phyloP scores from a whole-genome alignment of 2,113 vertebrate genomes.

The Gymnarchus niloticus region DNA sequence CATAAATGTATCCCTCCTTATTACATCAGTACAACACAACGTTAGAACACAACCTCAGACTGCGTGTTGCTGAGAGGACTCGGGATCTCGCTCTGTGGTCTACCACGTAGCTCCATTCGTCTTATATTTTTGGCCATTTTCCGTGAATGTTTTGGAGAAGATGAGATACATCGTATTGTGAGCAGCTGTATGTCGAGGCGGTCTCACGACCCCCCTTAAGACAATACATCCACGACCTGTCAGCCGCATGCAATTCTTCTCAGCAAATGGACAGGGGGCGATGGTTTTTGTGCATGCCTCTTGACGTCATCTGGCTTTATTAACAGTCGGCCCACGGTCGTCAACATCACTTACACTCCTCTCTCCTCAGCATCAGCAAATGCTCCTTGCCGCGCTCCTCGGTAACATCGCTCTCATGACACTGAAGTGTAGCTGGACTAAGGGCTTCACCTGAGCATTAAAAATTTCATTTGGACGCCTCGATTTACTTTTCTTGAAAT shows the following conservation, averaged over 20 bases:
- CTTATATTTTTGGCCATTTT: background rate
- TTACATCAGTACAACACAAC: background rate
- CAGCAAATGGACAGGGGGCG: background rate
- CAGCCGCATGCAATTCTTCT: background rate
- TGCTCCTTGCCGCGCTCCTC: conserved; percentile 40
- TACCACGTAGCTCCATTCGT: background rate
- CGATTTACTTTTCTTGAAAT: conserved; percentile 4
- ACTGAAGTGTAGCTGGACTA: conserved; percentile 42
- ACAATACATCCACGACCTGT: background rate
- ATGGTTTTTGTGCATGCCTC: background rate
- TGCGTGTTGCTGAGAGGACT: background rate
- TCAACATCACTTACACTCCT: conserved; percentile 38
- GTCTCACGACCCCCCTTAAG: background rate
- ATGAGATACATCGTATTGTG: background rate
- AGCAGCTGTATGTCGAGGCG: background rate
- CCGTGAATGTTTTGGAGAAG: background rate
- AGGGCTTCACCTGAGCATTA: conserved; percentile 45
- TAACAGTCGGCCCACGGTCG: conserved; percentile 38
- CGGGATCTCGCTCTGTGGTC: background rate
- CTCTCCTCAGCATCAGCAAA: conserved; percentile 39
- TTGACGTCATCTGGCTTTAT: conserved; percentile 57
- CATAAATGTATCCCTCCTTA: background rate
- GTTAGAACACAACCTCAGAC: background rate
- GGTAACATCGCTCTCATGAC: conserved; percentile 46
- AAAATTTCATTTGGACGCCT: background rate